Base-by-base conservation (phyloP, 2,113 vertebrate genomes). In the Otis tarda region DNA sequence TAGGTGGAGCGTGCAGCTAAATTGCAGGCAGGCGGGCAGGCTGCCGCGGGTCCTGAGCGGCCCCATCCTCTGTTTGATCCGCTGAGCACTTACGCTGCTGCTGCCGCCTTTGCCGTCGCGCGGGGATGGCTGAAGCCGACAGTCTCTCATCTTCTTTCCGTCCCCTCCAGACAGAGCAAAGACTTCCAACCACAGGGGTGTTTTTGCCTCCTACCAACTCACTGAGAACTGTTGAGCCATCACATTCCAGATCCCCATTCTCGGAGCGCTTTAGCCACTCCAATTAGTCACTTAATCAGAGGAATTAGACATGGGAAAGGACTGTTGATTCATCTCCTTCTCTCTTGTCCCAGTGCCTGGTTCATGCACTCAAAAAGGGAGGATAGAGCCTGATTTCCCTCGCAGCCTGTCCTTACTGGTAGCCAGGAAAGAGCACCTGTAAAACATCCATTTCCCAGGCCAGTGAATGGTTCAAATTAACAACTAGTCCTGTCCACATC, bases 231-330 rank as follows among this genome's bases (percentile, higher is more conserved):
- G 89, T 93, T 56, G 84, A 84, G 88, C 86, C 94, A 63, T 89
- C 22, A 9, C 89, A 87, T 96, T 96, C 92, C 96, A 68, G 50
- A 82, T 95, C 57, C 73, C 20, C 1, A 6, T 68, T 75, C 83
- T 80, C 13, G 2, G 78, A 75, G 83, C 5, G 39, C 60, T 93
- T 68, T 18, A 87, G 86, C 83, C 80, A 65, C 73, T 87, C 89
- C 77, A 96, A 24, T 93, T 87, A 92, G 78, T 93, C 89, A 86
- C 83, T 73, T 92, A 95, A 92, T 95, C 86, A 61, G 57, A 33
- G 83, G 74, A 94, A 93, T 87, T 84, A 90, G 91, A 76, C 17
- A 24, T 91, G 94, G 93, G 92, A 96, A 94, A 88, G 24, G 33
- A 30, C 69, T 64, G 80, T 79, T 87, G 81, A 64, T 95, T 96